phyloP scores from a whole-genome alignment of 2,113 vertebrate genomes.

The Protobothrops flavoviridis region DNA sequence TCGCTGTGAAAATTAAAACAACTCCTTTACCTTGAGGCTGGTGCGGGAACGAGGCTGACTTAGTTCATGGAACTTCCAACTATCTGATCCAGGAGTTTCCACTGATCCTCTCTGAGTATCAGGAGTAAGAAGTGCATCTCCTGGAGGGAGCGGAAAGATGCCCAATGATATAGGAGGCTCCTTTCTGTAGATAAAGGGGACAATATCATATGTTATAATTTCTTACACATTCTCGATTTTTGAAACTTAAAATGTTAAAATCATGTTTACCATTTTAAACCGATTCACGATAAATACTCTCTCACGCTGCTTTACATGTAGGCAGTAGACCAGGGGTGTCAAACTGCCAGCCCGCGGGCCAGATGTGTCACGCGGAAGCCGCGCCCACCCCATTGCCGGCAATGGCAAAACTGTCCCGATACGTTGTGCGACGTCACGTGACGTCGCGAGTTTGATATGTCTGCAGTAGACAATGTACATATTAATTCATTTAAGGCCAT shows the following conservation, averaged over 20 bases:
- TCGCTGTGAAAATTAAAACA: background rate
- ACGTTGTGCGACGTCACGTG: too few relatives aligned
- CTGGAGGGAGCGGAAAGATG: constrained; percentile 84
- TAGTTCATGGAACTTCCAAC: constrained; percentile 89
- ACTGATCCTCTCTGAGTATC: constrained; percentile 78
- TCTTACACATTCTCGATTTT: background rate
- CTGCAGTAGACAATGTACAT: background rate
- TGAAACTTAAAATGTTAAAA: background rate
- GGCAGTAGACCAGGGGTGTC: background rate
- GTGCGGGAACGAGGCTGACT: constrained; percentile 89
- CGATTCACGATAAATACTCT: background rate
- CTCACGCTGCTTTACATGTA: background rate
- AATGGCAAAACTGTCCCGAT: too few relatives aligned
- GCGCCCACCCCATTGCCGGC: too few relatives aligned
- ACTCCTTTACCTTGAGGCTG: constrained; percentile 86
- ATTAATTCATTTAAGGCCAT: background rate
- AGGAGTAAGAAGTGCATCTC: constrained; percentile 81
- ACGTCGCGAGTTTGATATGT: too few relatives aligned
- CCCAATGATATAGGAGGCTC: constrained; percentile 93
- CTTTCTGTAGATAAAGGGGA: constrained; percentile 76
- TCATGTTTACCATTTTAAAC: background rate
- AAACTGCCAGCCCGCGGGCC: too few relatives aligned
- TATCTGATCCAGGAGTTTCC: constrained; percentile 82
- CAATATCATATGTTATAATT: background rate
- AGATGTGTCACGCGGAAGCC: too few relatives aligned